These are phyloP conservation scores for Scytalopus superciliaris DNA, from an alignment of 2,113 vertebrate species.

Conservation along the genomic window DNA sequence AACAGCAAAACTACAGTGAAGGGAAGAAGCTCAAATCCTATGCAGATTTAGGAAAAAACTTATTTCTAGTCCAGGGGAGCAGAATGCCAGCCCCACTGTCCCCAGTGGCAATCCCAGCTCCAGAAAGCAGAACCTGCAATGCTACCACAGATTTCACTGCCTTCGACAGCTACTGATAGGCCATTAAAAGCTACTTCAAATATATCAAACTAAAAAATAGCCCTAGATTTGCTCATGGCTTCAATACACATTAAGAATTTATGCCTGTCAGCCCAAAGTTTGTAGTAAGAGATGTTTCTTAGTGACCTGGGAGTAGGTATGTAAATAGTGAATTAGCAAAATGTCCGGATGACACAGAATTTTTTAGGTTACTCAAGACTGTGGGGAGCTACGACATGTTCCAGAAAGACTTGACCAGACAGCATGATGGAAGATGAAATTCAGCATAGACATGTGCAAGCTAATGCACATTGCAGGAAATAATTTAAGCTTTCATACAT, in stretches of 20 bases:
- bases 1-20: neutral
- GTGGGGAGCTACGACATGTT: slow-evolving; percentile 47
- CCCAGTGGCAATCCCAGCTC: neutral
- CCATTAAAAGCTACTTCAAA: slow-evolving; percentile 14
- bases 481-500: slow-evolving; percentile 69
- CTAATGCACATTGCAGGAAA: slow-evolving; percentile 67
- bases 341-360: slow-evolving; percentile 69
- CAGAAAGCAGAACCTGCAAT: neutral
- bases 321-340: slow-evolving; percentile 73
- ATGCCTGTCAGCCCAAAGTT: slow-evolving; percentile 47
- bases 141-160: neutral
- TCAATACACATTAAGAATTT: slow-evolving; percentile 53
- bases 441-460: slow-evolving; percentile 63
- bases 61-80: neutral
- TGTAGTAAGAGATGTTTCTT: slow-evolving; percentile 60
- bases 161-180: slow-evolving; percentile 8
- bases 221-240: slow-evolving; percentile 17
- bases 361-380: slow-evolving; percentile 71
- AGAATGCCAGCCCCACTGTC: neutral
- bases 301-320: slow-evolving; percentile 68
- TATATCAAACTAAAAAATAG: slow-evolving; percentile 41
- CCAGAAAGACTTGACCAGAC: slow-evolving; percentile 68
- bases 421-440: slow-evolving; percentile 74
- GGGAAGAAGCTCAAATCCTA: neutral
- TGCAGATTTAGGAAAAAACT: neutral